Percentiles rank a stretch among this genome's conserved stretches.
Conservation (phyloP, 2,797 vertebrate species). For the Protosalanx chinensis region DNA sequence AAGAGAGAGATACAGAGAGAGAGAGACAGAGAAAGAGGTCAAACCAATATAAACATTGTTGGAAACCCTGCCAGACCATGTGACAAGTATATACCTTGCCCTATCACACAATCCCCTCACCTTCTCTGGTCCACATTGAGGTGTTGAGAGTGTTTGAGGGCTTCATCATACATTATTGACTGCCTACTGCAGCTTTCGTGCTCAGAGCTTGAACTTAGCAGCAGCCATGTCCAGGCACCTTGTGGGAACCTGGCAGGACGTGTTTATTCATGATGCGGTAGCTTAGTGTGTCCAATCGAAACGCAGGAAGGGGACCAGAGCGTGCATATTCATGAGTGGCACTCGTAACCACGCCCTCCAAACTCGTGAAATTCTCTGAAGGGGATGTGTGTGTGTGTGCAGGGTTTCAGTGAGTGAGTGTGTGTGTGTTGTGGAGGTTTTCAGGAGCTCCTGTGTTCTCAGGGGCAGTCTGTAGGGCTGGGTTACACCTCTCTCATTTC, state of each 20-base stretch:
- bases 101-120: background rate
- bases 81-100: background rate
- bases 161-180: background rate
- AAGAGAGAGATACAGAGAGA: background rate
- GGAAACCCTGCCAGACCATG: background rate
- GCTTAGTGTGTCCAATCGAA: slow-evolving; percentile 24
- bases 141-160: background rate
- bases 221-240: slow-evolving; percentile 11
- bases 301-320: background rate
- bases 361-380: background rate
- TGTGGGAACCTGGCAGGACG: background rate
- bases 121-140: too few relatives aligned
- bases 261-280: slow-evolving; percentile 19
- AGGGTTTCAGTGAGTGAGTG: slow-evolving; percentile 2
- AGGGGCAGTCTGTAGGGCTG: slow-evolving; percentile 42
- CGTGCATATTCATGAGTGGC: background rate
- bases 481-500: slow-evolving; percentile 54
- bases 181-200: background rate
- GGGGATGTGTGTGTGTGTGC: slow-evolving; percentile 9
- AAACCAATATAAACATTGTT: background rate
- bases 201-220: background rate
- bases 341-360: background rate
- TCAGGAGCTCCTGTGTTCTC: slow-evolving; percentile 51
- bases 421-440: slow-evolving; percentile 16
- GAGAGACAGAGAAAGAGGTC: background rate